phyloP scores from a whole-genome alignment of 2,888 invertebrate species.

The Drosophila melanosoma region DNA sequence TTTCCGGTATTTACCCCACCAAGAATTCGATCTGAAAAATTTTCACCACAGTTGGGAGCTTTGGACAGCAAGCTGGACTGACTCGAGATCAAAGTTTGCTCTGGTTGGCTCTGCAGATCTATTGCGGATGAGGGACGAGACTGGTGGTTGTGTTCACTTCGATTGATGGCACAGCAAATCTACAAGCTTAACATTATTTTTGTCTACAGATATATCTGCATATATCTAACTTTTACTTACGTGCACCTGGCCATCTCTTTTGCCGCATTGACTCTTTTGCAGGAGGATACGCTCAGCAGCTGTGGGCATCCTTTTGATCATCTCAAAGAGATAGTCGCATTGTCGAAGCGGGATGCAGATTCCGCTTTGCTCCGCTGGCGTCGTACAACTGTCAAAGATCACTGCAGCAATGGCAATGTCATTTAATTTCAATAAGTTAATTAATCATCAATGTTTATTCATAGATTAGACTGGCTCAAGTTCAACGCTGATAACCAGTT shows the following conservation, averaged over 20 bases:
- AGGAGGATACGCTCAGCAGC: slow-evolving; percentile 84
- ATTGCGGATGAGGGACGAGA: slow-evolving; percentile 1
- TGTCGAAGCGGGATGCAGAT: slow-evolving; percentile 67
- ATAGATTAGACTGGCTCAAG: slow-evolving; percentile 52
- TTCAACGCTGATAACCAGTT: slow-evolving; percentile 69
- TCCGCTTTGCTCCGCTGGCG: slow-evolving; percentile 68
- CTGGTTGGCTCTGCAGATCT: neutral
- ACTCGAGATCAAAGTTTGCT: neutral
- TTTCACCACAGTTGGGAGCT: slow-evolving; percentile 69
- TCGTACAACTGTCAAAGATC: slow-evolving; percentile 68
- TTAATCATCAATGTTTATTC: slow-evolving; percentile 16
- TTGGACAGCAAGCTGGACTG: slow-evolving; percentile 71
- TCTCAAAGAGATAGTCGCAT: slow-evolving; percentile 66
- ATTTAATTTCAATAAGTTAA: neutral
- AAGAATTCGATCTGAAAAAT: slow-evolving; percentile 86
- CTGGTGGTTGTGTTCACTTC: slow-evolving; percentile 66
- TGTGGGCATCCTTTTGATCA: slow-evolving; percentile 50
- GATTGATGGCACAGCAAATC: slow-evolving; percentile 68
- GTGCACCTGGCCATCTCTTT: slow-evolving; percentile 84
- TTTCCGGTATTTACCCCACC: slow-evolving; percentile 87
- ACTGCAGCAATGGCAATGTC: slow-evolving; percentile 38
- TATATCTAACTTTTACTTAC: slow-evolving; percentile 28
- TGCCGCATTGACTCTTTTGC: slow-evolving; percentile 89
- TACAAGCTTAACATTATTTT: slow-evolving; percentile 8
- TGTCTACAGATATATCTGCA: neutral